Evolutionary conservation across 1,140 invertebrate genomes (phyloP), one percentile per base, ranked within the genome.

Genomic region (Cotesia chilonis): DNA sequence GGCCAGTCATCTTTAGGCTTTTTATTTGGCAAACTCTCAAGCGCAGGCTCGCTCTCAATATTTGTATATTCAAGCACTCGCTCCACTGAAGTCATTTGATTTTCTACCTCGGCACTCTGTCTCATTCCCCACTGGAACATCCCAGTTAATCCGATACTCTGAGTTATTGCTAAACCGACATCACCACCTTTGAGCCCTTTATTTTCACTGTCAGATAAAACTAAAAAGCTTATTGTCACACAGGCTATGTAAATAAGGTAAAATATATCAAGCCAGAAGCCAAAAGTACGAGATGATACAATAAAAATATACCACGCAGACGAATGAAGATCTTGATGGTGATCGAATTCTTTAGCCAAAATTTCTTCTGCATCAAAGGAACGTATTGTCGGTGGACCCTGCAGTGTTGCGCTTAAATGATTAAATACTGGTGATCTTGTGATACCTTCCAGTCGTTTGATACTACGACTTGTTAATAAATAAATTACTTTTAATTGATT

Each of bases 41-140:
- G 81, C 2, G 91, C 87, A 2, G 90, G 89, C 83, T 96, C 95
- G 35, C 90, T 89, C 41, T 84, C 37, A 81, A 93, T 73, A 83
- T 89, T 78, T 81, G 83, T 92, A 81, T 95, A 96, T 81, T 96
- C 93, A 0, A 94, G 77, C 1, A 96, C 89, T 38, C 95, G 87
- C 82, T 97, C 95, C 0, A 96, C 94, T n/a, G 91, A 94, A 1
- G 94, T 96, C 94, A 97, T 96, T 83, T 96, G 91, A 80, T 94
- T 94, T 77, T 94, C 92, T 3, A 94, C 83, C 80, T 95, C 93
- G 0, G 95, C 94, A 10, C 93, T 95, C 78, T 97, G 96, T 68
- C 95, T 85, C 86, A 91, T 94, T 4, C 93, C 94, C 90, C 94
- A 95, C 83, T 96, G 95, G 72, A 96, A 92, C 90, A 94, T 92